phyloP scores from a whole-genome alignment of 2,888 invertebrate genomes.

The Meghimatium bilineatum region DNA sequence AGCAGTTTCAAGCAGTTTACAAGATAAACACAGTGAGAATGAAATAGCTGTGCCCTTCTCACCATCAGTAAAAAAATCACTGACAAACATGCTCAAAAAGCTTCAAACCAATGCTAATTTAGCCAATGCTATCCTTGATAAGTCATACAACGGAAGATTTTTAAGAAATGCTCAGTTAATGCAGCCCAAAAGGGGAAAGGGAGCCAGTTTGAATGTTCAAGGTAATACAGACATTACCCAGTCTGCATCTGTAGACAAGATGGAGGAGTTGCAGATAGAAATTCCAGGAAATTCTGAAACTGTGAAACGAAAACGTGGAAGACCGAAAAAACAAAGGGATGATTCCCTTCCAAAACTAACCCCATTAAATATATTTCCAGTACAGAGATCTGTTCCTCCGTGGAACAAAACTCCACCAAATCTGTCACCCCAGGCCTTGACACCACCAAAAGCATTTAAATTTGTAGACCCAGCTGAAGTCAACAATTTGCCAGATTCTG shows the following conservation, averaged over 20 bases:
- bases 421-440: constrained; percentile 38
- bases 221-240: not conserved
- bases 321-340: constrained; percentile 16
- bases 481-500: constrained; percentile 9
- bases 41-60: not conserved
- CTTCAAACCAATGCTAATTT: constrained; percentile 45
- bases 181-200: not conserved
- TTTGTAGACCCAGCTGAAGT: not conserved
- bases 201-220: not conserved
- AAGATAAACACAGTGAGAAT: not conserved
- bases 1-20: not conserved
- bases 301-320: constrained; percentile 9
- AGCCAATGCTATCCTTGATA: constrained; percentile 17
- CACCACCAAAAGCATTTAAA: not conserved
- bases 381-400: not conserved
- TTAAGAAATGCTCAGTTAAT: constrained; percentile 6
- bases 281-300: constrained; percentile 15
- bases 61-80: constrained; percentile 6
- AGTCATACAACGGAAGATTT: constrained; percentile 13
- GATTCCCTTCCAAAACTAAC: constrained; percentile 34
- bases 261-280: constrained; percentile 3
- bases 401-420: constrained; percentile 36
- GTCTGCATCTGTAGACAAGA: not conserved
- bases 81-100: constrained; percentile 35
- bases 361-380: not conserved